phyloP scores from a whole-genome alignment of 2,797 vertebrate genomes.

The Melanotaenia boesemani region DNA sequence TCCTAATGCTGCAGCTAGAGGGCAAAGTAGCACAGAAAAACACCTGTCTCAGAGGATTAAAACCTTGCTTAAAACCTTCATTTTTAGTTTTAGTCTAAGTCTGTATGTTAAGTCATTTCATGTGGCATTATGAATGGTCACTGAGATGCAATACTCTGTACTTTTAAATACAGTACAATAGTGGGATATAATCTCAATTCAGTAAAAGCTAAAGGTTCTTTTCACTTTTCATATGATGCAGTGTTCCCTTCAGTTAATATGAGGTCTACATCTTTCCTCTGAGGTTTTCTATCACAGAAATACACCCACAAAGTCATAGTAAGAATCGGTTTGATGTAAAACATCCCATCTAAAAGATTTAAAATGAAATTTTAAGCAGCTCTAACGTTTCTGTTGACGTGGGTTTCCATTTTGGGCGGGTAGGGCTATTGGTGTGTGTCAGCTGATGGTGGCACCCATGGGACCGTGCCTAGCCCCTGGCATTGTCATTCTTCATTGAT shows the following conservation, averaged over 20 bases:
- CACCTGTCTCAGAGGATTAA: conserved; percentile 14
- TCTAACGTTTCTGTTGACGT: conserved; percentile 45
- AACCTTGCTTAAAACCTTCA: neutral
- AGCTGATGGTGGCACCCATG: conserved; percentile 56
- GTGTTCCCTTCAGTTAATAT: conserved; percentile 26
- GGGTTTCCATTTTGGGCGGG: conserved; percentile 50
- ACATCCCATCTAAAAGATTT: conserved; percentile 62
- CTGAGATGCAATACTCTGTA: neutral
- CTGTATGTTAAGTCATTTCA: conserved; percentile 19
- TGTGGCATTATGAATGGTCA: conserved; percentile 2
- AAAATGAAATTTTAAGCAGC: conserved; percentile 50
- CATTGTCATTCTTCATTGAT: conserved; percentile 78
- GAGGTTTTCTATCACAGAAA: conserved; percentile 23
- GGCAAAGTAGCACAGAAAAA: conserved; percentile 66
- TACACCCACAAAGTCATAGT: conserved; percentile 9
- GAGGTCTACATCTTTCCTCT: conserved; percentile 30
- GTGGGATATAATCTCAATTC: neutral
- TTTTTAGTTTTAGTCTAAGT: conserved; percentile 6
- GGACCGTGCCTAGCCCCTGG: conserved; percentile 67
- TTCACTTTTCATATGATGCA: conserved; percentile 21
- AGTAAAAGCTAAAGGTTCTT: neutral
- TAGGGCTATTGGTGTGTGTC: conserved; percentile 46
- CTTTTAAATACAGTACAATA: neutral
- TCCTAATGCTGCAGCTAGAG: conserved; percentile 63
- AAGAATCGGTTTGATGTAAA: conserved; percentile 37